Percentiles rank a stretch among this genome's conserved stretches.
phyloP scores from a whole-genome alignment of 2,797 vertebrate genomes.

The Hapalemur alaotrensis region DNA sequence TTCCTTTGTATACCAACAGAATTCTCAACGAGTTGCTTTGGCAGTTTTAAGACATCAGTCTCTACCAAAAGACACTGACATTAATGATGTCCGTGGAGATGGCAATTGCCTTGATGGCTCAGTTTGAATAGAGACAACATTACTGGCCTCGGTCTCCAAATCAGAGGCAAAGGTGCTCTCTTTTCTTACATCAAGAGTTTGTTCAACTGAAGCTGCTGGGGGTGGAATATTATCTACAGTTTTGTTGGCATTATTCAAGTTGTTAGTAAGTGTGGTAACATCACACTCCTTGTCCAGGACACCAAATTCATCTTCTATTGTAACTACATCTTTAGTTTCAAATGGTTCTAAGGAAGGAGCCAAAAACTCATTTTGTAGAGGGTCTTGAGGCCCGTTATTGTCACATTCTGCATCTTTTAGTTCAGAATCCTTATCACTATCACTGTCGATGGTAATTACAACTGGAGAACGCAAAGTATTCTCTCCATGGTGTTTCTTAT shows the following conservation, averaged over 20 bases:
- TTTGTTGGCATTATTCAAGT: conserved; percentile 53
- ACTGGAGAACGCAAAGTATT: conserved; percentile 80
- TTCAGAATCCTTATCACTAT: conserved; percentile 83
- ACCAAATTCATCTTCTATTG: conserved; percentile 64
- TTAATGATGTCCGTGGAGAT: conserved; percentile 71
- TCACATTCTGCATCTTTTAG: conserved; percentile 56
- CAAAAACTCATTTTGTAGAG: conserved; percentile 49
- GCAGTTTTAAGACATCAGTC: conserved; percentile 77
- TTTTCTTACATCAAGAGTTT: conserved; percentile 52
- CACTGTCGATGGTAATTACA: conserved; percentile 91
- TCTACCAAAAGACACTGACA: conserved; percentile 72
- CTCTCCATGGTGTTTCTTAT: conserved; percentile 84
- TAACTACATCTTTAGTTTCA: conserved; percentile 70
- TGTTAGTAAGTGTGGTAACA: background rate
- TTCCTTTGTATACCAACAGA: conserved; percentile 69
- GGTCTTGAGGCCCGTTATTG: conserved; percentile 64
- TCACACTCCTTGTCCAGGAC: conserved; percentile 48
- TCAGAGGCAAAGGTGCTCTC: conserved; percentile 39
- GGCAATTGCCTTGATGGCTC: conserved; percentile 65
- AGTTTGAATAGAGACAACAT: conserved; percentile 59
- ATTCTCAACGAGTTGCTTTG: conserved; percentile 79
- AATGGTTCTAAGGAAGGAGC: conserved; percentile 52
- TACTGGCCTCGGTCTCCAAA: conserved; percentile 48
- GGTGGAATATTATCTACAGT: conserved; percentile 51
- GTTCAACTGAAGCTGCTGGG: conserved; percentile 60